Percentiles rank a stretch among this genome's conserved stretches.
Conservation (phyloP, 2,888 invertebrate genomes). For the Orthosia cruda region DNA sequence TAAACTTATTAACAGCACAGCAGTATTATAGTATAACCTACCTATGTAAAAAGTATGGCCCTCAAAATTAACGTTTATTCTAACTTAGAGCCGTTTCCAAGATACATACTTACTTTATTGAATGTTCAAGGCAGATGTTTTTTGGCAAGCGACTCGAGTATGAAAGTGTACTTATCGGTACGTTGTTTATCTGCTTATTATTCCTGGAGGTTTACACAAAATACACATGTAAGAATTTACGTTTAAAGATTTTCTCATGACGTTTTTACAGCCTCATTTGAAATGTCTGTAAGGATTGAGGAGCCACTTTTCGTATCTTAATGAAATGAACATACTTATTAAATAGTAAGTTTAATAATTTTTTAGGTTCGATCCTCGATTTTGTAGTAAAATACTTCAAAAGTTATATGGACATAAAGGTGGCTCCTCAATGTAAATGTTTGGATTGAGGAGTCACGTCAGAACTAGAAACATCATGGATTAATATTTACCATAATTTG, state of each 20-base stretch:
- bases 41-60: not conserved
- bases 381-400: too few relatives aligned
- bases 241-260: not conserved
- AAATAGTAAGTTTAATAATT: too few relatives aligned
- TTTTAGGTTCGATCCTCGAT: too few relatives aligned
- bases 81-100: not conserved
- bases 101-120: not conserved
- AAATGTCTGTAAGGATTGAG: too few relatives aligned
- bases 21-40: not conserved
- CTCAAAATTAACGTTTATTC: not conserved
- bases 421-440: too few relatives aligned
- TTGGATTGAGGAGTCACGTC: too few relatives aligned
- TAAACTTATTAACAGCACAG: too few relatives aligned
- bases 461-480: too few relatives aligned
- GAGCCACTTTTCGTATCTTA: too few relatives aligned
- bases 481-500: too few relatives aligned
- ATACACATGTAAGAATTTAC: conserved; percentile 4
- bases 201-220: not conserved
- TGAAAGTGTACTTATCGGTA: not conserved
- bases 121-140: not conserved
- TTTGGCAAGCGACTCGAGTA: not conserved
- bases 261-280: not conserved
- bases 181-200: conserved; percentile 12
- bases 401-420: too few relatives aligned
- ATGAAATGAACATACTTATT: too few relatives aligned